Conservation (phyloP, 2,113 vertebrate genomes). For the Oriolus oriolus region DNA sequence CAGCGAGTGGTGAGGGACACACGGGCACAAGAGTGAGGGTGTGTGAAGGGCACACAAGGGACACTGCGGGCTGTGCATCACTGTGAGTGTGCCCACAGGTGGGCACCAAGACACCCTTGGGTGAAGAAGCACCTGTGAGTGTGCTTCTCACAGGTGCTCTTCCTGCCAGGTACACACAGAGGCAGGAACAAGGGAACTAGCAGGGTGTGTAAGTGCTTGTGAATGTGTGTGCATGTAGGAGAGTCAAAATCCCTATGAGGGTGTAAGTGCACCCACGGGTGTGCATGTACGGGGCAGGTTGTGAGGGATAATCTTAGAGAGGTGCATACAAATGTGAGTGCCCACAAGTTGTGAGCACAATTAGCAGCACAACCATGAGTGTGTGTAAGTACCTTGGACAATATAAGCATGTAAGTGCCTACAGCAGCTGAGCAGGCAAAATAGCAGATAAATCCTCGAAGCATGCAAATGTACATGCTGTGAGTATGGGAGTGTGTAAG, state of each 20-base stretch:
- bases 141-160: neutral
- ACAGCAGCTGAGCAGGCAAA: neutral
- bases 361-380: neutral
- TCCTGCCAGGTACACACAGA: neutral
- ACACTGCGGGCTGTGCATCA: neutral
- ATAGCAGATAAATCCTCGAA: neutral
- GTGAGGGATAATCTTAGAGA: neutral
- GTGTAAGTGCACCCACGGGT: neutral
- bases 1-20: neutral
- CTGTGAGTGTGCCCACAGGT: neutral
- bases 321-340: neutral
- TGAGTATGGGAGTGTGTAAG: neutral
- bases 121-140: neutral
- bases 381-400: neutral
- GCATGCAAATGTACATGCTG: rapidly evolving
- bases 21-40: neutral
- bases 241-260: neutral
- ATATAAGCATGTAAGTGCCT: neutral
- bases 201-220: neutral
- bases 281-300: neutral
- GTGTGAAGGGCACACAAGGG: neutral
- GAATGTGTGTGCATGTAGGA: rapidly evolving
- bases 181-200: neutral
- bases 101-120: neutral
- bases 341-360: neutral